A percentile compares a stretch with the other conserved stretches of the same genome.
phyloP scores from a whole-genome alignment of 2,888 invertebrate species.

The Melanophora roralis region DNA sequence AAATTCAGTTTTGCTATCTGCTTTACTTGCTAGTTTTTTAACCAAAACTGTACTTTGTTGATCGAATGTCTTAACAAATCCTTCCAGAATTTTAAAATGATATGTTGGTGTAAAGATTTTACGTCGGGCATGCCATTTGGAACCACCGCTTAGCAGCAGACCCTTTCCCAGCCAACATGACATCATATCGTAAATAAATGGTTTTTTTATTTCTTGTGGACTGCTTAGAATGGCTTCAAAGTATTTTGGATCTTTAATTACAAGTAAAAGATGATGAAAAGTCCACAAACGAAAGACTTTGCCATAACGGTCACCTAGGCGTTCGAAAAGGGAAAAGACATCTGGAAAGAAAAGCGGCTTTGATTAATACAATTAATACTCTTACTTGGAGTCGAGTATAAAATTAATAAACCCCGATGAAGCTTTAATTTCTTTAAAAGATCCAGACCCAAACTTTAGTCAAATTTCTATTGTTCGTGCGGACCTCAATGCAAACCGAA shows the following conservation, averaged over 20 bases:
- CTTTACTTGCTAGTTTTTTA: conserved; percentile 77
- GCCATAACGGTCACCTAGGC: conserved; percentile 25
- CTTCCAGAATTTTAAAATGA: conserved; percentile 77
- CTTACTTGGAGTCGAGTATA: no score
- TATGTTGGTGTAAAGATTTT: conserved; percentile 58
- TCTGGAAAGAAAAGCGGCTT: conserved; percentile 12
- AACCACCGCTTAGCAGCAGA: conserved; percentile 47
- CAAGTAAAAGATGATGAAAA: conserved; percentile 24
- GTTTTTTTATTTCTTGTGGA: conserved; percentile 44
- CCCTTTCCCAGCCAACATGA: conserved; percentile 56
- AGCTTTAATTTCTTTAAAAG: no score
- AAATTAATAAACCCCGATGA: no score
- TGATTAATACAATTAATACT: neutral
- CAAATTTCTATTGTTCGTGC: no score
- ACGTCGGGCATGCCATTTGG: conserved; percentile 55
- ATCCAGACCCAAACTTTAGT: no score
- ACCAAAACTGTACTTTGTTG: conserved; percentile 80
- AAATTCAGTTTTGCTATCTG: conserved; percentile 71
- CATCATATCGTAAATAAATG: conserved; percentile 38
- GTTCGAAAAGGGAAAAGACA: conserved; percentile 42
- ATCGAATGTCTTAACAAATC: conserved; percentile 84
- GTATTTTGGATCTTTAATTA: conserved; percentile 53
- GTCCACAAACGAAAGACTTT: conserved; percentile 56
- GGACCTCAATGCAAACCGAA: no score
- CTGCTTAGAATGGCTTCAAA: conserved; percentile 55